Evolutionary conservation across 2,888 invertebrate genomes (phyloP), one percentile per base, ranked within the genome.

Genomic region (Xiphydria camelus): DNA sequence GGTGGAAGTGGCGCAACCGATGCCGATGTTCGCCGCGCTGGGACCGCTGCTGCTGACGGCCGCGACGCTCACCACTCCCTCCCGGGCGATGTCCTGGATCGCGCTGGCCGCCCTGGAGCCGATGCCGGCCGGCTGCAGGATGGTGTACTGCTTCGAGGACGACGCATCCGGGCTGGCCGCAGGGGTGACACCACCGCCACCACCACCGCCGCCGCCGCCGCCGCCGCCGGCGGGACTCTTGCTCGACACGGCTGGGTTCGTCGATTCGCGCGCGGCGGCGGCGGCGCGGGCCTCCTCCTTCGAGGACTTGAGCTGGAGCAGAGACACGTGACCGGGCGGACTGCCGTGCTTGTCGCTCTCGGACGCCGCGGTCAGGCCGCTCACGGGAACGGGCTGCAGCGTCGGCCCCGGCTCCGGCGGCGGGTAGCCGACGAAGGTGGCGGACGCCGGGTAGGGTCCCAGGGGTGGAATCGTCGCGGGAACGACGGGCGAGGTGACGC

Each of bases 31-130:
- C 40, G 51, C 77, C 19, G 63, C 63, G 2, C 61, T 57, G 5
- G 29, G 12, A 42, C 57, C 64, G 43, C 71, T 73, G 52, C 71
- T 78, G 58, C 73, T 75, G 18, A 81, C 79, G 12, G 82, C 80
- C 4, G 83, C 76, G 9, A 84, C 84, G 54, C 82, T 81, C 22
- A 83, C 80, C 32, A 84, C 83, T 32, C 84, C 85, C 61, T 86
- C 86, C 31, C 86, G 77, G 21, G 83, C 81, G 43, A 83, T 87
- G 70, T 91, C 91, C 70, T 91, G 90, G 68, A 91, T 80, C 15
- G 88, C 90, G 25, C 87, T 87, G 35, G 90, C 90, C 0, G 90
- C 90, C 37, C 90, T 82, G 15, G 91, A 90, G 3, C 89, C 88
- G 1, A 84, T 82, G 20, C 87, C 87, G 7, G 91, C 91, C 1